These are phyloP conservation scores for Scyliorhinus canicula DNA, from an alignment of 2,797 vertebrate species.

Conservation along the genomic window DNA sequence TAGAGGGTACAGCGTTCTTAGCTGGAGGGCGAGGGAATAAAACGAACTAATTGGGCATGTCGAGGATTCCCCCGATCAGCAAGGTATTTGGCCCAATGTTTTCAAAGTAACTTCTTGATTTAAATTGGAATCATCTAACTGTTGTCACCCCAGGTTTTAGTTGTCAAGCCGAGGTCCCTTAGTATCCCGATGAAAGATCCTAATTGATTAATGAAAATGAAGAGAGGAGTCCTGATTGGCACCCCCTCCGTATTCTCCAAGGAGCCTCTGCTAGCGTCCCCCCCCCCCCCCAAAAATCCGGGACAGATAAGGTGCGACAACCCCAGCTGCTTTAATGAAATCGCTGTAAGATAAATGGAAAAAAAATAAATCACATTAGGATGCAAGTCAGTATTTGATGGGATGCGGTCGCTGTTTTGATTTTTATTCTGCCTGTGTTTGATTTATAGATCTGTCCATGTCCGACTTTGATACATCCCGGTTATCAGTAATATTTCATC, in stretches of 20 bases:
- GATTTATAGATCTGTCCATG: conserved; percentile 12
- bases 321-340: not conserved
- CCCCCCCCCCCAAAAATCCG: not conserved
- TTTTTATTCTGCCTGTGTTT: not conserved
- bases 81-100: not conserved
- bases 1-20: not conserved
- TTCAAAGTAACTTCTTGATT: not conserved
- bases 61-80: not conserved
- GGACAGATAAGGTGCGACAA: not conserved
- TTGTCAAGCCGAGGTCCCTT: not conserved
- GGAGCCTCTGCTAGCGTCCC: not conserved
- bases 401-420: not conserved
- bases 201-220: not conserved
- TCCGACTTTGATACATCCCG: not conserved
- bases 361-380: not conserved
- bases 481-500: not conserved
- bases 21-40: not conserved
- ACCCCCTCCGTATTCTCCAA: not conserved
- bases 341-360: conserved; percentile 3
- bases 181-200: not conserved
- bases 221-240: not conserved
- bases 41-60: not conserved
- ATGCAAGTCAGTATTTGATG: not conserved
- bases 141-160: not conserved
- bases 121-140: not conserved